Conservation (phyloP, 2,888 invertebrate species). For the Drosophila birchii region DNA sequence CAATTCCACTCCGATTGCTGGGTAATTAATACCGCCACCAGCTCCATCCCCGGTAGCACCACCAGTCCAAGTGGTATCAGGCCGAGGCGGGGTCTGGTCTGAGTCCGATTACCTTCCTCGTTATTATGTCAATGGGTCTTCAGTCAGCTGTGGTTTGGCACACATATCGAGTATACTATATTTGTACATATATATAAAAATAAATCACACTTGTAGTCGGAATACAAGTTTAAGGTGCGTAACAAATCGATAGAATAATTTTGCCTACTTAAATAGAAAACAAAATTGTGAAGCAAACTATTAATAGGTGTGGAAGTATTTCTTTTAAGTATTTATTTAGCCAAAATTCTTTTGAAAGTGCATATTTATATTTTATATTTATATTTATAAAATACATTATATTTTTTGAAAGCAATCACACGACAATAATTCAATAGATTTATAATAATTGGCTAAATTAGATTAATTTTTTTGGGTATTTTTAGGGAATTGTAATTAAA, state of each 20-base stretch:
- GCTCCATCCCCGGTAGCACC: constrained; percentile 7
- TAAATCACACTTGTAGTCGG: constrained; percentile 28
- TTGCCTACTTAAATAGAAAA: too few relatives aligned
- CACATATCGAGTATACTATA: constrained; percentile 33
- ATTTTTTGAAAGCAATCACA: too few relatives aligned
- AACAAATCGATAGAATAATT: not conserved
- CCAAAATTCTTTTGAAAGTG: too few relatives aligned
- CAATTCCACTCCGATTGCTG: constrained; percentile 64
- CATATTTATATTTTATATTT: too few relatives aligned
- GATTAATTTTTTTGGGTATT: not conserved
- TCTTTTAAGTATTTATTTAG: too few relatives aligned
- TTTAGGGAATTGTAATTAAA: too few relatives aligned
- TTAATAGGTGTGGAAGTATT: too few relatives aligned
- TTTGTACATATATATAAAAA: constrained; percentile 13
- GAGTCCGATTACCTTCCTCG: constrained; percentile 82
- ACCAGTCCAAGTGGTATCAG: constrained; percentile 23
- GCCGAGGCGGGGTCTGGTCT: constrained; percentile 42
- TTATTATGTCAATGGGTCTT: constrained; percentile 84
- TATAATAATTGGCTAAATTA: not conserved
- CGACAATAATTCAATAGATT: not conserved
- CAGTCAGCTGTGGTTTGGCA: constrained; percentile 52
- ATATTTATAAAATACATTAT: too few relatives aligned
- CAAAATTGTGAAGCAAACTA: too few relatives aligned
- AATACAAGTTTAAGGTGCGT: constrained; percentile 39
- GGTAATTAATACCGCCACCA: constrained; percentile 66